Conservation (phyloP, 1,140 invertebrate genomes). For the Trachymyrmex septentrionalis region DNA sequence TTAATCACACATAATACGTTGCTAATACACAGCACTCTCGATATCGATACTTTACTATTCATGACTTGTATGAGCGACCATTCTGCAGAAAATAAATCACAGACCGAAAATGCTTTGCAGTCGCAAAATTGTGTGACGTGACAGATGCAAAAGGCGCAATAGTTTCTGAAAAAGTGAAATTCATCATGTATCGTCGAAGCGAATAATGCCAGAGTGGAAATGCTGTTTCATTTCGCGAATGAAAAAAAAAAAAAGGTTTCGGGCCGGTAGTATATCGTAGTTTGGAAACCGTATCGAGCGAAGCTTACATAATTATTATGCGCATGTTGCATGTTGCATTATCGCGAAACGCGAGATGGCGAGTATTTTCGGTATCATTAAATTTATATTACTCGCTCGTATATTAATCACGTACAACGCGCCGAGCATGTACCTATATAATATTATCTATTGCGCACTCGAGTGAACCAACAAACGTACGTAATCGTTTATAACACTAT, state of each 20-base stretch:
- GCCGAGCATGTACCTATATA: neutral
- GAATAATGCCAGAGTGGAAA: slow-evolving; percentile 32
- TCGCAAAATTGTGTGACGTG: slow-evolving; percentile 24
- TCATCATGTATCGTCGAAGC: slow-evolving; percentile 23
- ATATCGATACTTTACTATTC: slow-evolving; percentile 7
- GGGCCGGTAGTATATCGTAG: neutral
- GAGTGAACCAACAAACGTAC: slow-evolving; percentile 9
- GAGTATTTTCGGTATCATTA: slow-evolving; percentile 63
- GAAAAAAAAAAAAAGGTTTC: neutral
- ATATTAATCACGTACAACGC: slow-evolving; percentile 43
- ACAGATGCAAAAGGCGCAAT: slow-evolving; percentile 9
- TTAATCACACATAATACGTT: slow-evolving; percentile 2
- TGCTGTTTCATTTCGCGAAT: neutral
- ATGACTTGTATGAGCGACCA: neutral
- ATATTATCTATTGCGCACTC: slow-evolving; percentile 13
- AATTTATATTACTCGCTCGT: slow-evolving; percentile 59
- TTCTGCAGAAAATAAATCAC: neutral
- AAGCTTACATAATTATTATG: slow-evolving; percentile 42
- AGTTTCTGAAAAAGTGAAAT: slow-evolving; percentile 32
- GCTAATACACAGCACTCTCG: neutral
- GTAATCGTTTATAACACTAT: slow-evolving; percentile 29
- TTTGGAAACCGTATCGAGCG: slow-evolving; percentile 33
- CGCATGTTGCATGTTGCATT: slow-evolving; percentile 43
- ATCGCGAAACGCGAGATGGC: slow-evolving; percentile 30
- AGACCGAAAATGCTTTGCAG: slow-evolving; percentile 3